A percentile compares a stretch with the other conserved stretches of the same genome.
phyloP scores from a whole-genome alignment of 2,797 vertebrate species.

The Benthosema pterotum region DNA sequence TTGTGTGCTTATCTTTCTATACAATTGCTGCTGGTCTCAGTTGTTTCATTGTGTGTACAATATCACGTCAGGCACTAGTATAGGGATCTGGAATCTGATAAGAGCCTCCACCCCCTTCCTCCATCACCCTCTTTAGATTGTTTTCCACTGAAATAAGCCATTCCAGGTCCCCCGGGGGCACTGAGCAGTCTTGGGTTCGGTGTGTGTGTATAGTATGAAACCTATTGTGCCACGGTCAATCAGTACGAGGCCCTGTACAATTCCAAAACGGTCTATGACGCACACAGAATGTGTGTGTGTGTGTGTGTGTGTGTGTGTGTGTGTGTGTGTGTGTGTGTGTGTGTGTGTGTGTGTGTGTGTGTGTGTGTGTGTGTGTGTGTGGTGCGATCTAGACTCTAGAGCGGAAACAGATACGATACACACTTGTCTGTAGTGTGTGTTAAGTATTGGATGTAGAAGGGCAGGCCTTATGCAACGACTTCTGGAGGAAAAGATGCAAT shows the following conservation, averaged over 20 bases:
- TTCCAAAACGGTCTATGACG: slow-evolving; percentile 41
- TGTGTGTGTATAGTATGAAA: not conserved
- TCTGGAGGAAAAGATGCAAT: no score
- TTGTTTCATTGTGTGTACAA: slow-evolving; percentile 31
- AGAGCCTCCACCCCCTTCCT: slow-evolving; percentile 32
- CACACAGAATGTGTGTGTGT: slow-evolving; percentile 5
- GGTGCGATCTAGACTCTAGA: no score
- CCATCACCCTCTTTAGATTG: slow-evolving; percentile 11
- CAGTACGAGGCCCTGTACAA: slow-evolving; percentile 42
- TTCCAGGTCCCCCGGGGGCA: slow-evolving; percentile 18
- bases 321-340: slow-evolving; percentile 6
- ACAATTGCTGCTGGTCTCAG: not conserved
- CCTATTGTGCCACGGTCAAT: slow-evolving; percentile 1
- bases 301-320: slow-evolving; percentile 3
- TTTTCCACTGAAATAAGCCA: slow-evolving; percentile 24
- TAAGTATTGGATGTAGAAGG: no score
- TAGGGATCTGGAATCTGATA: slow-evolving; percentile 24
- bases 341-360: slow-evolving; percentile 2
- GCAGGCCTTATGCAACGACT: no score
- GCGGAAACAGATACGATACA: no score
- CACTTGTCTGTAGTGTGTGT: no score
- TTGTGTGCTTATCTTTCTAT: slow-evolving; percentile 33
- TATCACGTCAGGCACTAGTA: slow-evolving; percentile 12
- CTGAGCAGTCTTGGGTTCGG: not conserved
- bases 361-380: no score